Evolutionary conservation across 2,888 invertebrate species (phyloP).

Genomic region (Tridacna gigas): DNA sequence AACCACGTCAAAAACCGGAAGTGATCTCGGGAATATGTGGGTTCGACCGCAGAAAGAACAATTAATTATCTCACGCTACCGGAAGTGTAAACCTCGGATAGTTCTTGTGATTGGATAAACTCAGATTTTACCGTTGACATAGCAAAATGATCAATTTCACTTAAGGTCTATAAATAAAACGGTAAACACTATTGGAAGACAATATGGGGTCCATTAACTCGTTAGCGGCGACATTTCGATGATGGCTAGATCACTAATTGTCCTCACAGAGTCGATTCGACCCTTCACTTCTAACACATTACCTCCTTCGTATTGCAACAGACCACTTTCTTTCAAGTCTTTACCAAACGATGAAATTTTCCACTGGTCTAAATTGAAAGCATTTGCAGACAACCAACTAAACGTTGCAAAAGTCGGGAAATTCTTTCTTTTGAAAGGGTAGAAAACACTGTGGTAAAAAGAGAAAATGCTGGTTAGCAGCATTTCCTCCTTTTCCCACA

Average conservation of each 20-base stretch:
- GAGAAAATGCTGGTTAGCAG: no score
- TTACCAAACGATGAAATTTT: no score
- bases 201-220: conserved; percentile 60
- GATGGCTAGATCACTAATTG: conserved; percentile 42
- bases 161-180: conserved; percentile 60
- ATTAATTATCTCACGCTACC: conserved; percentile 59
- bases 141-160: conserved; percentile 63
- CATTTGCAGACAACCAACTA: no score
- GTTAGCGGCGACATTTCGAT: conserved; percentile 51
- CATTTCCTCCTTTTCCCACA: no score
- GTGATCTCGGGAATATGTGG: conserved; percentile 35
- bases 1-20: conserved; percentile 39
- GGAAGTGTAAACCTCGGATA: conserved; percentile 44
- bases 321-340: background rate
- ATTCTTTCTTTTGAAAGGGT: no score
- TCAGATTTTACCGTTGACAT: conserved; percentile 58
- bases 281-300: background rate
- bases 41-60: conserved; percentile 57
- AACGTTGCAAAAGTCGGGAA: no score
- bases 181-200: conserved; percentile 46
- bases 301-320: background rate
- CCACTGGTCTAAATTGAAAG: no score
- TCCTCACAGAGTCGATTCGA: conserved; percentile 29
- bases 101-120: conserved; percentile 45
- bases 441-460: no score